phyloP scores from a whole-genome alignment of 2,888 invertebrate genomes.

The Chalcosyrphus nemorum region DNA sequence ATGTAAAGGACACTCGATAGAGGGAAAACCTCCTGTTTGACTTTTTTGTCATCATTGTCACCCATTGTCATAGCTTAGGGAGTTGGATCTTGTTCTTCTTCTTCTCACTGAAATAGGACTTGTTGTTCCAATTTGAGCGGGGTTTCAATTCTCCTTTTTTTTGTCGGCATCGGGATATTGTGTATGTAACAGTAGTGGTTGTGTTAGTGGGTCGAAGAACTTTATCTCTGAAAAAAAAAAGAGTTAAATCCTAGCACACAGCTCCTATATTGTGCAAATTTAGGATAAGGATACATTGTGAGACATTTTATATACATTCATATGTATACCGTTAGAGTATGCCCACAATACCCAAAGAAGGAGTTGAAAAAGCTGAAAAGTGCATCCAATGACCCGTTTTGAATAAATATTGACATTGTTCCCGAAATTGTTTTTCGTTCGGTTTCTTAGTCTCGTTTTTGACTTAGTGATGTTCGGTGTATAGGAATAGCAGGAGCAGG shows the following conservation, averaged over 20 bases:
- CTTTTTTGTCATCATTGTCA: conserved; percentile 69
- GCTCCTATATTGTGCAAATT: conserved; percentile 57
- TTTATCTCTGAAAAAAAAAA: conserved; percentile 19
- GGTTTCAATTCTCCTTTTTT: conserved; percentile 6
- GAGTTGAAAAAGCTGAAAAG: conserved; percentile 59
- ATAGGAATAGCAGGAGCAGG: background rate
- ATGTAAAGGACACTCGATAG: conserved; percentile 62
- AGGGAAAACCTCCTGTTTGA: conserved; percentile 46
- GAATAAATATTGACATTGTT: conserved; percentile 73
- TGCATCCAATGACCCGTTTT: conserved; percentile 73
- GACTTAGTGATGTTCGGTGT: conserved; percentile 42
- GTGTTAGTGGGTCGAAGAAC: conserved; percentile 58
- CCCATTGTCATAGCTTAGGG: conserved; percentile 62
- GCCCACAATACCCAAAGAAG: background rate
- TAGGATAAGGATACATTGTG: conserved; percentile 63
- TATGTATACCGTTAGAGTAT: background rate
- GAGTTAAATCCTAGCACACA: background rate
- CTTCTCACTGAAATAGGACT: conserved; percentile 21
- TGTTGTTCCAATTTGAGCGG: conserved; percentile 50
- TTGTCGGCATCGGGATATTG: background rate
- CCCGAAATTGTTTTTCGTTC: conserved; percentile 69
- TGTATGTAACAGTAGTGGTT: conserved; percentile 3
- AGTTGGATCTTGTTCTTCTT: conserved; percentile 27
- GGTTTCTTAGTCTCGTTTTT: conserved; percentile 49
- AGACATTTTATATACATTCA: conserved; percentile 35